These are phyloP conservation scores for Dusona sp. DNA, from an alignment of 2,888 invertebrate species.

Conservation along the genomic window DNA sequence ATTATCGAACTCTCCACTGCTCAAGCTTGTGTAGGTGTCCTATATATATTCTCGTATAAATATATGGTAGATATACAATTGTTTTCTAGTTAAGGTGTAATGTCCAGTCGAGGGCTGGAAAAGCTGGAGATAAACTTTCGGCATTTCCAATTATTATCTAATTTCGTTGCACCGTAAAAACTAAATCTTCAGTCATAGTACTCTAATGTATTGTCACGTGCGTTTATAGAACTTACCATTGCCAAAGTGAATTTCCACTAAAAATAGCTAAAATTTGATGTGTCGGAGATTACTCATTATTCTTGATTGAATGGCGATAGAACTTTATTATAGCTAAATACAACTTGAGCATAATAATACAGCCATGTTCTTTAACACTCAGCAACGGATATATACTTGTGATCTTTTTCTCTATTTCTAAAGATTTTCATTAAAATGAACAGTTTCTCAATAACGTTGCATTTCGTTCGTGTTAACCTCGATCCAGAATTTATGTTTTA, in stretches of 20 bases:
- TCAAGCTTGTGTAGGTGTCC: slow-evolving; percentile 27
- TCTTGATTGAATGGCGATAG: background rate
- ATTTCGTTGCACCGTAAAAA: slow-evolving; percentile 82
- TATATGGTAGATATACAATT: slow-evolving; percentile 79
- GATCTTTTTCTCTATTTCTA: background rate
- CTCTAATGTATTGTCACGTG: slow-evolving; percentile 5
- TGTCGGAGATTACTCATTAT: background rate
- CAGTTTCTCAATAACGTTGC: background rate
- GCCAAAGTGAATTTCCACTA: background rate
- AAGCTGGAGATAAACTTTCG: slow-evolving; percentile 67
- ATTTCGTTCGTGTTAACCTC: background rate
- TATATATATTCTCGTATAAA: slow-evolving; percentile 34
- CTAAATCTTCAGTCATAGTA: slow-evolving; percentile 75
- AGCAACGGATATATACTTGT: background rate
- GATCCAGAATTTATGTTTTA: slow-evolving; percentile 27
- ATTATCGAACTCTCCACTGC: slow-evolving; percentile 81
- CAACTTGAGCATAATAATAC: background rate
- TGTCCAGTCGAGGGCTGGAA: slow-evolving; percentile 69
- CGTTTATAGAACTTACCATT: background rate
- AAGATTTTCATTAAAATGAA: slow-evolving; percentile 12
- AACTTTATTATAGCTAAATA: background rate
- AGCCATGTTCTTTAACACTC: background rate
- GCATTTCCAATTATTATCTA: slow-evolving; percentile 81
- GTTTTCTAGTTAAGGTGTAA: slow-evolving; percentile 82
- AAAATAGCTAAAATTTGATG: background rate